Evolutionary conservation across 2,797 vertebrate genomes (phyloP), one percentile per base, ranked within the genome.

Genomic region (Limosa lapponica): DNA sequence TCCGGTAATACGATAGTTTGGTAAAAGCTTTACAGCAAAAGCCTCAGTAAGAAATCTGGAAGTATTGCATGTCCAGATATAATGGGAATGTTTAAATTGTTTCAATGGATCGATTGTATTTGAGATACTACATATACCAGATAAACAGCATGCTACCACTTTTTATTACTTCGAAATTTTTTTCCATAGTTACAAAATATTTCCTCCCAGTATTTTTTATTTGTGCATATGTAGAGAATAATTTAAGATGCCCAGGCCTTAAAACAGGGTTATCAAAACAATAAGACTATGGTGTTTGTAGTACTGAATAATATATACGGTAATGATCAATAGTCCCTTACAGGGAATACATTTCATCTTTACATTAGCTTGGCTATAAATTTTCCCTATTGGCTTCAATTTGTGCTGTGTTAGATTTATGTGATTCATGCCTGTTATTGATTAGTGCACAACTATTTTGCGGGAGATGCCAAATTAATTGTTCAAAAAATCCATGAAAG

Each of bases 381-480:
- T 89, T 96, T 96, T 93, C 90, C 87, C 66, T 51, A 16, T 88
- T 95, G 91, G 75, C 62, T 95, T 95, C 94, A 94, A 82, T 55
- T 43, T 88, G 66, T 92, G 82, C 87, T 82, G 55, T 93, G 78
- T 95, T 95, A 79, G 82, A 96, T 97, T 95, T 94, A 89, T 95
- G 85, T 72, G 89, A 94, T 94, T 94, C 87, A 90, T 95, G 85
- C 87, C 67, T 96, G 95, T 73, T 96, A 96, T 94, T 92, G 92
- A 95, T 97, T 94, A 94, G 34, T 5, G 61, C 73, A 58, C 49
- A 87, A 91, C 82, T 98, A 44, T 97, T 97, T 97, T 83, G 86
- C 62, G 70, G 97, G 90, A 97, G 90, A 95, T 97, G 94, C 87
- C 96, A 97, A 98, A 97, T 97, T 97, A 98, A 97, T 97, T 97